Percentiles rank a stretch among this genome's conserved stretches.
Conservation (phyloP, 2,888 invertebrate genomes). For the Pelosia muscerda region DNA sequence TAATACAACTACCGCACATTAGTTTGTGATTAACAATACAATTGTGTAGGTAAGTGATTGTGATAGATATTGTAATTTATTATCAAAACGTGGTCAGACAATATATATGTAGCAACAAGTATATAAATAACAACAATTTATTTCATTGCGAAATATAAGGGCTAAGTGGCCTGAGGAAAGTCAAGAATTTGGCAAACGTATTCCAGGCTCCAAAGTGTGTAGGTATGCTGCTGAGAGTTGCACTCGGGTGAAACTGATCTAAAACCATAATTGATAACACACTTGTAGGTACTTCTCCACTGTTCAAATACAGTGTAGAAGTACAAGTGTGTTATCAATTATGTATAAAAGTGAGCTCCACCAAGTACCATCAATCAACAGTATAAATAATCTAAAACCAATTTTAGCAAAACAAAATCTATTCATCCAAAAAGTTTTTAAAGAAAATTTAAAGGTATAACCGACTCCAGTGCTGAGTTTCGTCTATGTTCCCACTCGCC, state of each 20-base stretch:
- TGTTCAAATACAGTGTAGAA: no score
- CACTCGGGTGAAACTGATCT: background rate
- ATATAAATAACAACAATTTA: background rate
- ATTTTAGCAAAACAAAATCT: no score
- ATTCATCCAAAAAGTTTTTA: background rate
- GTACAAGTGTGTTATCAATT: no score
- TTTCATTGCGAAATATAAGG: background rate
- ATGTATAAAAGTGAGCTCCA: no score
- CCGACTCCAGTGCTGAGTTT: slow-evolving; percentile 63
- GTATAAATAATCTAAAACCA: no score
- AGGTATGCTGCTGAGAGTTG: background rate
- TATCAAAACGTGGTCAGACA: background rate
- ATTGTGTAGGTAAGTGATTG: slow-evolving; percentile 26
- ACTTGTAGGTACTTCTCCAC: no score
- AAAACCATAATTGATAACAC: no score
- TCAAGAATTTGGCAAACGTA: background rate
- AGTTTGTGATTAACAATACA: slow-evolving; percentile 43
- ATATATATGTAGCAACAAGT: background rate
- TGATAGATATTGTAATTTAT: slow-evolving; percentile 31
- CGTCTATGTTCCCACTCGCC: slow-evolving; percentile 72
- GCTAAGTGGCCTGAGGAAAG: background rate
- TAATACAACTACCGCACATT: slow-evolving; percentile 35
- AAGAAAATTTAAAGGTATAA: slow-evolving; percentile 1
- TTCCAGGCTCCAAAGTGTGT: no score
- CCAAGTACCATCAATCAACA: no score